Base-by-base conservation (phyloP, 2,888 invertebrate genomes). In the Muscina levida region DNA sequence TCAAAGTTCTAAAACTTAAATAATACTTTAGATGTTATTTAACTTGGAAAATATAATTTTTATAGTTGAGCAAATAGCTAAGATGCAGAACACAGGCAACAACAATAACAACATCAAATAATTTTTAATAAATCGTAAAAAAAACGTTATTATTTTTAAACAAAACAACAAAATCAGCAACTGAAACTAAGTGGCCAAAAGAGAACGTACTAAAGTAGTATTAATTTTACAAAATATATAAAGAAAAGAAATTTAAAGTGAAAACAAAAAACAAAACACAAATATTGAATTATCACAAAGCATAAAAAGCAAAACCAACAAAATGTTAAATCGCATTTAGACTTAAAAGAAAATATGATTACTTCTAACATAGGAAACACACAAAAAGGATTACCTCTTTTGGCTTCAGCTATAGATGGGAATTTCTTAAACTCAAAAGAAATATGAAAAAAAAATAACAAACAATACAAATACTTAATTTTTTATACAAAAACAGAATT, bases 211-310 rank as follows among this genome's bases (percentile, higher is more conserved):
- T 81, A 77, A 59, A 79, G 46, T 76, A 77, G 68, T 56, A 84
- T 85, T 84, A 86, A 86, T 86, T 85, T 86, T 86, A 83, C 84
- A 87, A 86, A 86, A 86, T 84, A 86, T 84, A 84, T 86, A 83
- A 22, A 1, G 3, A 1, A 53, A 24, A 22, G 83, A 82, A 82
- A 83, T 75, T 82, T 83, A 80, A 80, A 76, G 82, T 77, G 37
- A 46, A 79, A 77, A 82, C 74, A 59, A 5, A 31, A 71, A 76
- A 75, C 72, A 79, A 76, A 75, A 39, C 44, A 1, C 39, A 68
- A 72, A 83, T 67, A 31, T n/a, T 8, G 8, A 31, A 31, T 5
- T 57, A 79, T 79, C 67, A 67, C 67, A 82, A 72, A 62, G 68
- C 76, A 66, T 5, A 57, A 71, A 80, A 82, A 76, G 73, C 71